Evolutionary conservation across 2,113 vertebrate genomes (phyloP), one percentile per base, ranked within the genome.

Genomic region (Cisticola juncidis): DNA sequence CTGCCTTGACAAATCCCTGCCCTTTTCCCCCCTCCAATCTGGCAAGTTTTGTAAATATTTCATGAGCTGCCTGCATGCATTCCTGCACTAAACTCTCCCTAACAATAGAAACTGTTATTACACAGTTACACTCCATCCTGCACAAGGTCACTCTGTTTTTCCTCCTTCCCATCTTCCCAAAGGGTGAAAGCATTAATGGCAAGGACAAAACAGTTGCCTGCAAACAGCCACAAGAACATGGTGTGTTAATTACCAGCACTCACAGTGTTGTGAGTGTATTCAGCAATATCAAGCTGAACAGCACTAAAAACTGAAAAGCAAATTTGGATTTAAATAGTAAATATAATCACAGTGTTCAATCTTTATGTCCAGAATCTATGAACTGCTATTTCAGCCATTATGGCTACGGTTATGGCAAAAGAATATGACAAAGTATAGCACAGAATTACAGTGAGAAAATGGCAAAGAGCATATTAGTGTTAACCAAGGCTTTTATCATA

Each of bases 141-240:
- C 36, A 38, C 86, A 96, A 96, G 94, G 94, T 96, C 96, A 92
- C 88, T 86, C 92, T 90, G 77, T 35, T 92, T 88, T 80, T 42
- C 53, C 71, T 84, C 77, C 69, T 79, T 45, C 66, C 56, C 18
- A 31, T 78, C 88, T 90, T 93, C 92, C 94, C 93, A 79, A 88
- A 81, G 80, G 92, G 51, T 88, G 88, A 81, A 86, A 25, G 25
- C 80, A 64, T 60, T 90, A 94, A 93, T 14, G 40, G 51, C 60
- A 88, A 88, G 48, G 50, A 93, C 78, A 85, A 86, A 94, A 81
- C 44, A 60, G 51, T 23, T 76, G 64, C 48, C 28, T 84, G 36
- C 65, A 64, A 83, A 72, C 54, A 76, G 80, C 76, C 86, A 81
- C n/a, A 53, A 57, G 81, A 93, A 80, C 10, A 77, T 1, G 10